These are phyloP conservation scores for Phrynosoma platyrhinos DNA, from an alignment of 2,113 vertebrate species.

Conservation along the genomic window DNA sequence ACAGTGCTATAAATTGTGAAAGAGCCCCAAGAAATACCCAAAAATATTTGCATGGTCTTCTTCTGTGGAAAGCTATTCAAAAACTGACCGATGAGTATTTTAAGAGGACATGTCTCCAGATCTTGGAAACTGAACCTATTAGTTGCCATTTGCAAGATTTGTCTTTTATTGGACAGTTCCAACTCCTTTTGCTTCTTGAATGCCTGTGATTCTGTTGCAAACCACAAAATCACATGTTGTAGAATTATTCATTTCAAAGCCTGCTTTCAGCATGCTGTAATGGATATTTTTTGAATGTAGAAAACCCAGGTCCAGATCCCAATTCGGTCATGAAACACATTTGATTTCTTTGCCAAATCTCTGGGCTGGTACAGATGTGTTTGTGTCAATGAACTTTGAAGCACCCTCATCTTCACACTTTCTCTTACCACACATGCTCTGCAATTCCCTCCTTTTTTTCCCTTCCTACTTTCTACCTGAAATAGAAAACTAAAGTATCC, in stretches of 20 bases:
- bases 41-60: no score
- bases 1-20: no score
- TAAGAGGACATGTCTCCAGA: no score
- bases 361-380: not conserved
- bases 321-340: not conserved
- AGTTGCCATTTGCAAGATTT: no score
- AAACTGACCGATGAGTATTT: no score
- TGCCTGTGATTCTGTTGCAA: not conserved
- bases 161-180: no score
- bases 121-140: no score
- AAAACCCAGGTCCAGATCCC: not conserved
- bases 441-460: not conserved
- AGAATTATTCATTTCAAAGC: not conserved
- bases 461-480: not conserved
- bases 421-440: not conserved
- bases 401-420: not conserved
- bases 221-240: not conserved
- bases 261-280: not conserved
- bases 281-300: not conserved
- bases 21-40: no score
- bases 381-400: not conserved
- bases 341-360: no score
- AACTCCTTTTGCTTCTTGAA: not conserved
- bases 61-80: no score
- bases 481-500: not conserved